Conservation (phyloP, 2,888 invertebrate genomes). For the Theretra japonica region DNA sequence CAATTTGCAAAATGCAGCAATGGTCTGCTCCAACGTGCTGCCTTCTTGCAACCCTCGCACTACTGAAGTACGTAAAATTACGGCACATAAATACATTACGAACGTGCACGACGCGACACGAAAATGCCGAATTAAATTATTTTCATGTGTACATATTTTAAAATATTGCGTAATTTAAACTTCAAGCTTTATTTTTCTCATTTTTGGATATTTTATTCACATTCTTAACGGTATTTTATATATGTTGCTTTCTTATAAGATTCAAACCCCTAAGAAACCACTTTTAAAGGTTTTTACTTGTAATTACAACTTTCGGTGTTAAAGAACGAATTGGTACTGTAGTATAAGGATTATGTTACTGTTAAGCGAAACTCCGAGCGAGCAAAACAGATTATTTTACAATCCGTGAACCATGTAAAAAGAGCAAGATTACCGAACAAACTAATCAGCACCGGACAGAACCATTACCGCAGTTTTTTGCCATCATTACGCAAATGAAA, state of each 20-base stretch:
- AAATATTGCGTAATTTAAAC: background rate
- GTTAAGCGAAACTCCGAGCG: no score
- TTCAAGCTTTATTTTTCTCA: background rate
- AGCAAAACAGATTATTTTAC: no score
- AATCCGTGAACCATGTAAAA: no score
- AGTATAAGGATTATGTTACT: no score
- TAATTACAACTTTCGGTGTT: no score
- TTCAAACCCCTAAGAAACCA: no score
- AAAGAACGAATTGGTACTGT: no score
- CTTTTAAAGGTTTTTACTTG: no score
- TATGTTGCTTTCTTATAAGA: background rate
- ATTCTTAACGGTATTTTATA: background rate
- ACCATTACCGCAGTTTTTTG: constrained; percentile 7
- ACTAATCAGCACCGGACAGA: background rate
- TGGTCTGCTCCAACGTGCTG: background rate
- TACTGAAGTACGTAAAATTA: constrained; percentile 3
- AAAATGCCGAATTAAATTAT: background rate
- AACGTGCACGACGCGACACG: background rate
- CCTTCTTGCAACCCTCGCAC: background rate
- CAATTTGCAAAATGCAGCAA: constrained; percentile 20
- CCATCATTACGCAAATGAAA: background rate
- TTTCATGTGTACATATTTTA: background rate
- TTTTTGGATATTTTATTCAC: background rate
- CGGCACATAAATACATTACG: background rate
- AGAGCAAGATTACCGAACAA: background rate